Evolutionary conservation across 2,113 vertebrate species (phyloP).

Genomic region (Rattus norvegicus): DNA sequence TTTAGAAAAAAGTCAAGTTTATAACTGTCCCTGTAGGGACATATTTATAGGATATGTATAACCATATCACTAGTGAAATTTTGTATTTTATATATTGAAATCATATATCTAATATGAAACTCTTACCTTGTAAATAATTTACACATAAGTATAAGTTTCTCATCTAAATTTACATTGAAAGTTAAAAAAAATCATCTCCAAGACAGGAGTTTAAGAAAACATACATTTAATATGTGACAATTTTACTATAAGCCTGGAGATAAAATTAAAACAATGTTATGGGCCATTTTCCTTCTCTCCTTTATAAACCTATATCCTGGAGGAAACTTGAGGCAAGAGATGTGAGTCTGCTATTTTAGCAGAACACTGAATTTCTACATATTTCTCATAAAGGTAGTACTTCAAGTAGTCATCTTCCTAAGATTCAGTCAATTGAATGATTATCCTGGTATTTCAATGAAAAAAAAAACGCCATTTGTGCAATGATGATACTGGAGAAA

Average conservation of each 20-base stretch:
- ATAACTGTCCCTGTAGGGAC: not conserved
- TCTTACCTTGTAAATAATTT: not conserved
- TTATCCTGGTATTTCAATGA: not conserved
- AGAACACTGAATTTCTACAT: not conserved
- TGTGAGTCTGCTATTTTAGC: not conserved
- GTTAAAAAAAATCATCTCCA: not conserved
- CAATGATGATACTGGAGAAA: not conserved
- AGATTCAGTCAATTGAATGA: not conserved
- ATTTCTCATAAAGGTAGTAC: not conserved
- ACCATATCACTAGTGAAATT: not conserved
- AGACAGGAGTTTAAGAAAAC: not conserved
- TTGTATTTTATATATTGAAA: not conserved
- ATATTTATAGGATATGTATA: not conserved
- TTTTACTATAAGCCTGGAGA: not conserved
- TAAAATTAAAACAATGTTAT: conserved; percentile 7
- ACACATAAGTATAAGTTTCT: not conserved
- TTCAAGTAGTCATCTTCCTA: conserved; percentile 4
- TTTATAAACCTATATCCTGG: not conserved
- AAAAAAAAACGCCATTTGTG: not conserved
- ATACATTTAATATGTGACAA: conserved; percentile 11
- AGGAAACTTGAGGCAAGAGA: not conserved
- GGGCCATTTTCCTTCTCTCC: not conserved
- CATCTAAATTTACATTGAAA: not conserved
- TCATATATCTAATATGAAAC: not conserved
- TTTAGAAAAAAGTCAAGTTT: not conserved